Base-by-base conservation (phyloP, 2,888 invertebrate species). In the Aphrophora alni region DNA sequence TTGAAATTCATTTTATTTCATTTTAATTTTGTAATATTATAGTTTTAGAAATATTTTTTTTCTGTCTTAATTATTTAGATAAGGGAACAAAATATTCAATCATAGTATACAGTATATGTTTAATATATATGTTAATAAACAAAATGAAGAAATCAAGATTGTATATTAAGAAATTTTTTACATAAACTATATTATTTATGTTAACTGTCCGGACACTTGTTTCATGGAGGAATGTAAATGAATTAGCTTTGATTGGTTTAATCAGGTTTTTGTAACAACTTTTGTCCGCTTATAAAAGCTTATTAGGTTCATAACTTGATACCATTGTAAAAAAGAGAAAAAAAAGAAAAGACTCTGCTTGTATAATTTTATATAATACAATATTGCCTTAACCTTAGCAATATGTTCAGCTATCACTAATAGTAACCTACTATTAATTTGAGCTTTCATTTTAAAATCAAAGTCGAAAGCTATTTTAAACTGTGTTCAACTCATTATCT, bases 401-500 rank as follows among this genome's bases (percentile, higher is more conserved):
- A 59, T 59, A 59, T 59, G 17, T 44, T 3, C 21, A 59, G 21
- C 59, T 21, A 21, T 44, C 17, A 21, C 21, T 59, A 59, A 21
- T 21, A 44, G 2, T 44, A 59, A 59, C 21, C 21, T 1, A 59
- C 59, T 59, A 33, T 33, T 33, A 5, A 5, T 3, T 33, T 2
- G 44, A 10, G 17, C 44, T 10, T 44, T 44, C 44, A 17, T 44
- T 44, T 44, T 21, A 59, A 59, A 21, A 21, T 59, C 59, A 21
- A 59, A 59, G 59, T 14, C 21, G n/a, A 59, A 59, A 59, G 59
- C 21, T 21, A 5, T 21, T 59, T 59, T n/a, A 59, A 59, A 59
- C 59, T 59, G 59, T 59, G 59, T 59, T 59, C 59, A 59, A 59
- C 59, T 59, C 59, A 59, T 59, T 44, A 14, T 44, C 59, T 59